Base-by-base conservation (phyloP, 2,113 vertebrate species). In the Grallaria varia region DNA sequence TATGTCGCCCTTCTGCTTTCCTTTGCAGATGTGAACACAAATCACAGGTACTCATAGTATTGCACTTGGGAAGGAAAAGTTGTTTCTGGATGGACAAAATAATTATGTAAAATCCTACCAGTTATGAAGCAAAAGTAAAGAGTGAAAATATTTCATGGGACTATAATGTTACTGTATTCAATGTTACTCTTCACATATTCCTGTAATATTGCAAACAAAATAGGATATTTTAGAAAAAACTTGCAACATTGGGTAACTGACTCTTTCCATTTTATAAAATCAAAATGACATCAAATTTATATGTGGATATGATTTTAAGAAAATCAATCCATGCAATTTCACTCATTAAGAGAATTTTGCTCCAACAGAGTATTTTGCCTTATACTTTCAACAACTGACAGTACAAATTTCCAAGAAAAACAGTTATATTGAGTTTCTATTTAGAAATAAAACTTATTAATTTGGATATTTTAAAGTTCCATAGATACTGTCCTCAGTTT, bases 81-180 rank as follows among this genome's bases (percentile, higher is more conserved):
- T 97, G 75, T 62, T 92, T 76, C 49, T 78, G 64, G 71, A 94
- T 87, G 97, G 94, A 94, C 84, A 93, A 96, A 97, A 97, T 81
- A 97, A 96, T 94, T 96, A 92, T 87, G 50, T 88, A 96, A 97
- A 97, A 96, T 95, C 50, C 86, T 95, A 80, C 52, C 58, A 87
- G 44, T 13, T 63, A 93, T 90, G 66, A 87, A 87, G 82, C 18
- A 96, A 94, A 95, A 94, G 56, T 91, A 96, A 94, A 92, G 76
- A 47, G 69, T 95, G 56, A 82, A 96, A 98, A 95, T 95, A 62
- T 23, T 90, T 96, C 73, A 88, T 82, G 78, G 92, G 81, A 85
- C 77, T 97, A 84, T 83, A 96, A 95, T 79, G 71, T 88, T 95
- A 90, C 92, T 90, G 78, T 90, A 94, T 95, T 97, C 96, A 97